Percentiles rank a stretch among this genome's conserved stretches.
Conservation (phyloP, 2,113 vertebrate genomes). For the Vidua macroura region DNA sequence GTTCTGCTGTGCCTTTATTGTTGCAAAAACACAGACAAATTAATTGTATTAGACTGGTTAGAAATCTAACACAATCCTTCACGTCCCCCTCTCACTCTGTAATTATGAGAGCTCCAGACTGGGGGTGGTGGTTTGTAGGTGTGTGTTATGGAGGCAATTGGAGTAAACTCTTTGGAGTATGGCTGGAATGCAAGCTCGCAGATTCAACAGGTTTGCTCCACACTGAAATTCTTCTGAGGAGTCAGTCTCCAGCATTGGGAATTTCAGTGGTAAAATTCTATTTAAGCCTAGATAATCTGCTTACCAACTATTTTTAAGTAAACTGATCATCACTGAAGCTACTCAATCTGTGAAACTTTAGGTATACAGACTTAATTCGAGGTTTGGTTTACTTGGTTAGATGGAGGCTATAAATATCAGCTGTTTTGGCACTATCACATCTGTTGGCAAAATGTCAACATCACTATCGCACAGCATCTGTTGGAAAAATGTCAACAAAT, state of each 20-base stretch:
- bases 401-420: neutral
- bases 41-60: neutral
- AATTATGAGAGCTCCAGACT: neutral
- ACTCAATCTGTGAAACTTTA: neutral
- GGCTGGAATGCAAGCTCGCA: neutral
- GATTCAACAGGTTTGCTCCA: neutral
- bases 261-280: neutral
- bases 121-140: neutral
- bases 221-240: neutral
- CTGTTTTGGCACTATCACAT: neutral
- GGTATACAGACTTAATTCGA: neutral
- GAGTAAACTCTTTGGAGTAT: neutral
- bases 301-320: neutral
- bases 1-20: neutral
- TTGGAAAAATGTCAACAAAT: neutral
- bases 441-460: too few relatives aligned
- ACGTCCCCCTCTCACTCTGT: neutral
- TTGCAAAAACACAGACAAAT: neutral
- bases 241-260: neutral
- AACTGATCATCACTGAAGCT: neutral
- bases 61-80: neutral
- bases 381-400: neutral
- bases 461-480: neutral
- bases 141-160: neutral
- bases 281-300: neutral